Evolutionary conservation across 2,797 vertebrate genomes (phyloP).

Genomic region (Esox lucius): DNA sequence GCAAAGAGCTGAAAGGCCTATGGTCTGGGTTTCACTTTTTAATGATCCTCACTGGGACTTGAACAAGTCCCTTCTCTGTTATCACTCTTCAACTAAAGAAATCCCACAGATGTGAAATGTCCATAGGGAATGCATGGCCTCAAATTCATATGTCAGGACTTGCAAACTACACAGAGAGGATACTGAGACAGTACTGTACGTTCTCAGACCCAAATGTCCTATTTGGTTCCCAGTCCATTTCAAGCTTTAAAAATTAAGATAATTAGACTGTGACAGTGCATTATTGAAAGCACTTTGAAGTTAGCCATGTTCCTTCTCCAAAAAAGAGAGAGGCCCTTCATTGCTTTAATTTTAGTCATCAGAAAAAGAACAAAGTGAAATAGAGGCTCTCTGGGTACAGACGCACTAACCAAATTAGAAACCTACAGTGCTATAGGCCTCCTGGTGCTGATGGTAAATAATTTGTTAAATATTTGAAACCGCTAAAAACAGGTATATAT

Average conservation of each 20-base stretch:
- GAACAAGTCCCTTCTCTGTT: constrained; percentile 10
- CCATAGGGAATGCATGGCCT: constrained; percentile 33
- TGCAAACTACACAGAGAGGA: constrained; percentile 40
- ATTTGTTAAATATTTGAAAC: no score
- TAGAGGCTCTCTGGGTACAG: no score
- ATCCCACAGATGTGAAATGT: constrained; percentile 3
- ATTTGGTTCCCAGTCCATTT: background rate
- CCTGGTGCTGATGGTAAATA: no score
- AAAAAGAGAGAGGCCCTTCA: constrained; percentile 4
- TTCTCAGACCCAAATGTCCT: constrained; percentile 16
- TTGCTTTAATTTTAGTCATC: constrained; percentile 14
- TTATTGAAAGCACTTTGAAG: constrained; percentile 31
- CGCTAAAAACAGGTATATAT: no score
- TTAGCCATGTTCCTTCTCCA: constrained; percentile 15
- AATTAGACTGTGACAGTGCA: constrained; percentile 14
- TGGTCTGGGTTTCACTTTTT: constrained; percentile 20
- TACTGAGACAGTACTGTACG: constrained; percentile 7
- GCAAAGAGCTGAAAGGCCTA: constrained; percentile 16
- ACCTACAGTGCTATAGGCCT: no score
- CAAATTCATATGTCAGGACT: constrained; percentile 69
- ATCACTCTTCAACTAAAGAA: background rate
- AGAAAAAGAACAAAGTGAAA: constrained; percentile 16
- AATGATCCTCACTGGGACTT: constrained; percentile 39
- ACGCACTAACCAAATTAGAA: no score
- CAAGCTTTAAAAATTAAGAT: background rate